Percentiles rank a stretch among this genome's conserved stretches.
Conservation (phyloP, 2,888 invertebrate genomes). For the Ethmia dodecea region DNA sequence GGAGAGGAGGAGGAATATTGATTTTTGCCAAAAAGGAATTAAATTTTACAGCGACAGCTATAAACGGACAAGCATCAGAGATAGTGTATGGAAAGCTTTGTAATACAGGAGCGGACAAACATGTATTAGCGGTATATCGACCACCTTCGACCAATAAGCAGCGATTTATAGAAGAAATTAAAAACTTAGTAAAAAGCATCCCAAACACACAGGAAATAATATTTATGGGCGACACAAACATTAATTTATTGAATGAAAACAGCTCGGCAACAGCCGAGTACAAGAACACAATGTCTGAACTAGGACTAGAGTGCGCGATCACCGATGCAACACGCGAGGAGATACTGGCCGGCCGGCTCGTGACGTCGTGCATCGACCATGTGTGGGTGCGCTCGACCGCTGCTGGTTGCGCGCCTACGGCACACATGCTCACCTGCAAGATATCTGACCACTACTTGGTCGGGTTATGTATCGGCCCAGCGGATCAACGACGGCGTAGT, state of each 20-base stretch:
- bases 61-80: neutral
- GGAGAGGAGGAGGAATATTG: constrained; percentile 8
- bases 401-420: constrained; percentile 1
- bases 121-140: constrained; percentile 6
- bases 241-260: neutral
- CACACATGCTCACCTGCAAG: constrained; percentile 6
- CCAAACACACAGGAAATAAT: neutral
- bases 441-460: constrained; percentile 10
- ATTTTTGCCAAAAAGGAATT: neutral
- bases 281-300: neutral
- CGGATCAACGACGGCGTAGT: neutral
- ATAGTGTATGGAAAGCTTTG: neutral
- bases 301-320: constrained; percentile 3
- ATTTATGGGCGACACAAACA: constrained; percentile 5
- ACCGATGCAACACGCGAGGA: constrained; percentile 1
- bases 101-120: neutral
- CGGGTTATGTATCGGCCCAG: neutral
- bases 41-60: neutral
- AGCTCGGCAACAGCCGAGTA: neutral
- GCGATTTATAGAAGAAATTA: constrained; percentile 2
- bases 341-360: neutral
- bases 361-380: constrained; percentile 12
- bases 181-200: neutral
- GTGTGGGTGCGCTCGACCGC: constrained; percentile 8
- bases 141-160: constrained; percentile 5